These are phyloP conservation scores for Dufourea novaeangliae DNA, from an alignment of 1,140 invertebrate genomes.

Conservation along the genomic window DNA sequence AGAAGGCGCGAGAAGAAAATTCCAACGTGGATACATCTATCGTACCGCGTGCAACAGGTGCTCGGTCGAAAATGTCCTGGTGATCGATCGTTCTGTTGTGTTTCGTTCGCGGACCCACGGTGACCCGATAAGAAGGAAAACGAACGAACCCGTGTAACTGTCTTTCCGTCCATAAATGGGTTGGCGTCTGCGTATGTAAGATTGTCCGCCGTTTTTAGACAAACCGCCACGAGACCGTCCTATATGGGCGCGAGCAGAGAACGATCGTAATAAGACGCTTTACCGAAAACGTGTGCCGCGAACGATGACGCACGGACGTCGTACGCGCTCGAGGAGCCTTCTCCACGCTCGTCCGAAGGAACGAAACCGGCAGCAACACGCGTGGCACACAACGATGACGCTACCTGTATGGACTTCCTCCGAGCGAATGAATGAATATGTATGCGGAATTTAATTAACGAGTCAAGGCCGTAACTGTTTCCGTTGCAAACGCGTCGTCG, in stretches of 20 bases:
- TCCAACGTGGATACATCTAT: background rate
- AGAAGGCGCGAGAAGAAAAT: background rate
- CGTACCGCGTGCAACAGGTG: conserved; percentile 42
- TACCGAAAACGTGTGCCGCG: conserved; percentile 27
- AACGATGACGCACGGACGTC: conserved; percentile 29
- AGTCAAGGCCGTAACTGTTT: conserved; percentile 73
- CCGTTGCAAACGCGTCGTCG: conserved; percentile 50
- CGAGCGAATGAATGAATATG: conserved; percentile 69
- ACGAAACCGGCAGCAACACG: conserved; percentile 41
- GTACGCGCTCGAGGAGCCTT: background rate
- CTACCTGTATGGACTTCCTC: conserved; percentile 66
- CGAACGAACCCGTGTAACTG: conserved; percentile 11
- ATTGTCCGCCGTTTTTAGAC: conserved; percentile 40
- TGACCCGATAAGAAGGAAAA: conserved; percentile 42
- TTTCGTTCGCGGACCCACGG: conserved; percentile 11
- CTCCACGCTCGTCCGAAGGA: background rate
- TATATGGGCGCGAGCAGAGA: conserved; percentile 12
- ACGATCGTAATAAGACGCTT: conserved; percentile 9
- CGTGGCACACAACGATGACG: conserved; percentile 44
- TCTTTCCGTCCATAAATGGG: conserved; percentile 34
- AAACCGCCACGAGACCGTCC: conserved; percentile 26
- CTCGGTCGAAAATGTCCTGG: conserved; percentile 28
- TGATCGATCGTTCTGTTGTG: conserved; percentile 4
- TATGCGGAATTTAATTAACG: conserved; percentile 72
- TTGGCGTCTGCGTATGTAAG: conserved; percentile 8